These are phyloP conservation scores for Caenorhabditis remanei DNA, from an alignment of 1,140 invertebrate genomes.

Conservation along the genomic window DNA sequence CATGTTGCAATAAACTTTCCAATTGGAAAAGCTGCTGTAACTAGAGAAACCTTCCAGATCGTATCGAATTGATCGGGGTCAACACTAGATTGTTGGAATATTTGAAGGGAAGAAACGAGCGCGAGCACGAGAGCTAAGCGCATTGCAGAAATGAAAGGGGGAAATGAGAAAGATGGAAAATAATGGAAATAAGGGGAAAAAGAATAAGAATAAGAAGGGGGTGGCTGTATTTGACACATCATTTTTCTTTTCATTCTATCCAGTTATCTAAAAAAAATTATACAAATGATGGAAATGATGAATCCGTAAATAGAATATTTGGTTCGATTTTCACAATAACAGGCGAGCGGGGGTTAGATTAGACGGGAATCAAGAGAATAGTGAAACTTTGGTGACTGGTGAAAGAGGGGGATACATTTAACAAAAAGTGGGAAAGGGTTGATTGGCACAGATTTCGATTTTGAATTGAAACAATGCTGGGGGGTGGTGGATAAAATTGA, in stretches of 20 bases:
- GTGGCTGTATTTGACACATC: constrained; percentile 41
- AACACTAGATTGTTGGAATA: constrained; percentile 52
- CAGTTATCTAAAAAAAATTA: constrained; percentile 11
- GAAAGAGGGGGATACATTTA: background rate
- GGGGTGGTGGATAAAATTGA: background rate
- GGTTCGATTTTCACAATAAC: constrained; percentile 27
- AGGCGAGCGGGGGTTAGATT: background rate
- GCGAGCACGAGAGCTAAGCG: constrained; percentile 50
- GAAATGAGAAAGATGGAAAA: background rate
- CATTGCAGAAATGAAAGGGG: constrained; percentile 4
- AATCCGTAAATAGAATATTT: constrained; percentile 49
- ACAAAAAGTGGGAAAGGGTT: background rate
- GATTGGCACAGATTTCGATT: constrained; percentile 47
- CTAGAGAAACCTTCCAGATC: constrained; percentile 34
- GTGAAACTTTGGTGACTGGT: background rate
- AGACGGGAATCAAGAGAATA: background rate
- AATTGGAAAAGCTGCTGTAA: constrained; percentile 46
- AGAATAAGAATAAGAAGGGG: too few species aligned
- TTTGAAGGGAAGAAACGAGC: constrained; percentile 56
- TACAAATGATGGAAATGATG: constrained; percentile 46
- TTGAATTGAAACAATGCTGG: constrained; percentile 16
- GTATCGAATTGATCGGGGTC: background rate
- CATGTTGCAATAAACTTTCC: constrained; percentile 42
- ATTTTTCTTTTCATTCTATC: constrained; percentile 29
- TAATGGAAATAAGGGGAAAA: background rate